Base-by-base conservation (phyloP, 2,888 invertebrate genomes). In the Drosophila setosimentum region DNA sequence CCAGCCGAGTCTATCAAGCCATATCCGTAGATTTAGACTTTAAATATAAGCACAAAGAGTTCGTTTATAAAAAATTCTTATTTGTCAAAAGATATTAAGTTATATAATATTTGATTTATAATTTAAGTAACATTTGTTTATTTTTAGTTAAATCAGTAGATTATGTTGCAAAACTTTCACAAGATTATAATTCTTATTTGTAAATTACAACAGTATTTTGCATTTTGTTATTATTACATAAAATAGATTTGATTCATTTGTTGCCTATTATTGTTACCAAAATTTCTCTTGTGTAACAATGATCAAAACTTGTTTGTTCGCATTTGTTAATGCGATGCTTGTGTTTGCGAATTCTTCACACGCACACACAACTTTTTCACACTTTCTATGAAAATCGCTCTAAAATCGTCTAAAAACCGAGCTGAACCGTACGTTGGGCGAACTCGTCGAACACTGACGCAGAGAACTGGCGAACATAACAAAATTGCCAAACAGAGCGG, bases 281-380 rank as follows among this genome's bases (percentile, higher is more conserved):
- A 71, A 72, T 79, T 65, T 81, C 71, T 78, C 82, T 78, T 82
- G 73, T 78, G 66, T 82, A 81, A 81, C 73, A 68, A 70, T 62
- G 27, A 37, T 13, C 37, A 58, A 70, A 81, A 77, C 78, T 68
- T 48, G 84, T 69, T 75, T 74, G 59, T 48, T 24, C 55, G 50
- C 50, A 53, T 63, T 61, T 64, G 59, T 50, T 59, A 54, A 45
- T 59, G 64, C 59, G 73, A 66, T 66, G 10, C n/a, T 33, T 37
- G 35, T 73, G 63, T 73, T 80, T 72, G 87, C 74, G 42, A 83
- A 89, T 83, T 83, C 74, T 89, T 73, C 86, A 73, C 88, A 89
- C 89, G 83, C 65, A 16, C 35, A 16, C 54, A 54, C 21, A 21
- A 33, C 24, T 37, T 18, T 57, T 79, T 68, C 55, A 80, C 78